Conservation (phyloP, 2,113 vertebrate species). For the Neotoma lepida region DNA sequence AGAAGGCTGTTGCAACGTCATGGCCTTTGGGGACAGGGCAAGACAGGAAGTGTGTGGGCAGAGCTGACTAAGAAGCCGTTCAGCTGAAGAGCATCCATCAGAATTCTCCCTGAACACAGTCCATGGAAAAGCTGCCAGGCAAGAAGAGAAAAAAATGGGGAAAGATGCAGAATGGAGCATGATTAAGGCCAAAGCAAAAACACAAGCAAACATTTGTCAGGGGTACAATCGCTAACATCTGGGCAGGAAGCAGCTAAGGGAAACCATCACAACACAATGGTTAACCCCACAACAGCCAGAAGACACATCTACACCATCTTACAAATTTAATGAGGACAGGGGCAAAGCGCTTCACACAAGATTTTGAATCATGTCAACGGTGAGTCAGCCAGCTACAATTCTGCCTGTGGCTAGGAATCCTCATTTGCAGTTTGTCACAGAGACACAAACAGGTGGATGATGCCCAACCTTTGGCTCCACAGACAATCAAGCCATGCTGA, state of each 20-base stretch:
- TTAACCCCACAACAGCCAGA: background rate
- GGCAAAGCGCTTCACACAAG: conserved; percentile 32
- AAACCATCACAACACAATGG: conserved; percentile 24
- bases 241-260: conserved; percentile 46
- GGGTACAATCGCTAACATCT: background rate
- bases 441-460: background rate
- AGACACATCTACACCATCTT: background rate
- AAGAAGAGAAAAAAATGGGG: accelerated
- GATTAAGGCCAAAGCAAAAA: background rate
- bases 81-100: background rate
- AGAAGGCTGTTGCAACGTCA: background rate
- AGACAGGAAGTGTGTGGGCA: background rate
- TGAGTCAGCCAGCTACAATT: conserved; percentile 14
- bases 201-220: background rate
- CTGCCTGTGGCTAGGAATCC: conserved; percentile 68
- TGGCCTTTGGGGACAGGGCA: background rate
- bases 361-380: conserved; percentile 46
- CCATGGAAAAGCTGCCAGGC: background rate
- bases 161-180: background rate
- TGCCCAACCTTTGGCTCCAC: accelerated
- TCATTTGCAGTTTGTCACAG: conserved; percentile 49
- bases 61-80: background rate
- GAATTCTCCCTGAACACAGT: background rate
- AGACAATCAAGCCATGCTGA: background rate
- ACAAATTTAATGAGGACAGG: conserved; percentile 74